phyloP scores from a whole-genome alignment of 2,888 invertebrate species.

The Cistogaster globosa region DNA sequence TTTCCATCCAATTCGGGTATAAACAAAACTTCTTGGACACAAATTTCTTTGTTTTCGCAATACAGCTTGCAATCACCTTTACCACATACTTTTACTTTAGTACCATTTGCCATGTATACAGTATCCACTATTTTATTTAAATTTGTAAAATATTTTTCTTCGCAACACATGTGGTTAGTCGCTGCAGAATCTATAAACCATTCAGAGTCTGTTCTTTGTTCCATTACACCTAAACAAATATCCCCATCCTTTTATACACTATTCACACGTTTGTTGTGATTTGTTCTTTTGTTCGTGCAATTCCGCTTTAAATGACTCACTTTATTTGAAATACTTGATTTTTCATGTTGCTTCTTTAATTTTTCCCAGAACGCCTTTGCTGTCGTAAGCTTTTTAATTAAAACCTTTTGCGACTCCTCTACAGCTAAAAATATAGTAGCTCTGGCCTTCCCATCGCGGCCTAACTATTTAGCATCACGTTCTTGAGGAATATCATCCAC shows the following conservation, averaged over 20 bases:
- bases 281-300: constrained; percentile 16
- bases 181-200: constrained; percentile 59
- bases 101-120: constrained; percentile 32
- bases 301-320: constrained; percentile 45
- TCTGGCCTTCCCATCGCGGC: constrained; percentile 47
- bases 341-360: constrained; percentile 38
- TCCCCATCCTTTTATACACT: background rate
- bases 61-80: constrained; percentile 16
- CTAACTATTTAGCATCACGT: constrained; percentile 25
- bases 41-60: constrained; percentile 22
- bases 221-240: constrained; percentile 37
- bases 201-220: background rate
- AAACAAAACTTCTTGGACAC: background rate
- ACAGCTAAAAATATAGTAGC: constrained; percentile 19
- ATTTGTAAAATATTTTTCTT: constrained; percentile 35
- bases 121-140: constrained; percentile 10
- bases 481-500: background rate
- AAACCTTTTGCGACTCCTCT: constrained; percentile 29
- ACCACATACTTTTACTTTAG: constrained; percentile 17
- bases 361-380: constrained; percentile 47
- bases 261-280: constrained; percentile 24
- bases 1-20: constrained; percentile 36
- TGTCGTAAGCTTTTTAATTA: constrained; percentile 5
- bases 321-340: constrained; percentile 25
- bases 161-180: constrained; percentile 46